Evolutionary conservation across 2,797 vertebrate genomes (phyloP), one percentile per base, ranked within the genome.

Genomic region (Danio choprae): DNA sequence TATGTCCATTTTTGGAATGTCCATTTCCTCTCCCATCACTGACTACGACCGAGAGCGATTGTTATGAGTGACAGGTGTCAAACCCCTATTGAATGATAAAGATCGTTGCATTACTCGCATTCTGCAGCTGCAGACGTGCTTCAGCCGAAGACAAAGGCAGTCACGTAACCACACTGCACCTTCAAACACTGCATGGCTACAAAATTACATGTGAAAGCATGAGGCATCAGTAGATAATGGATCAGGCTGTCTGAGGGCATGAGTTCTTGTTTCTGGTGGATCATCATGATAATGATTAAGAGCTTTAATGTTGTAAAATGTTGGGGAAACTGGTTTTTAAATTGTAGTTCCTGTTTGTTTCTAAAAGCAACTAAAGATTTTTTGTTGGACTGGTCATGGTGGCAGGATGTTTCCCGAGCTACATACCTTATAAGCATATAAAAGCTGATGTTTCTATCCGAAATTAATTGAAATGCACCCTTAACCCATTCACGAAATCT

Each of bases 61-160:
- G 71, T 74, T 79, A n/a, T 74, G 70, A 64, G 12, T 79, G 59
- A 46, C 77, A 74, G 64, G 50, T 75, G 76, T 74, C 72, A 62
- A 79, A 13, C 55, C 40, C n/a, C 53, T 48, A 4, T 63, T 55
- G 13, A 70, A 62, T 59, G 83, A 79, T 82, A 75, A 67, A 46
- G 67, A 84, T 84, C 71, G 16, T 22, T 67, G 58, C 72, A 79
- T 76, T 76, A 43, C 44, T 81, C 53, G 56, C 63, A 74, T 81
- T 73, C 71, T 77, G 38, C 56, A 65, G 62, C n/a, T n/a, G n/a
- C 40, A 55, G 18, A 43, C 36, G 18, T 48, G 51, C 67, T 20
- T 50, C 68, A 60, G 22, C 7, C 68, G 18, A 4, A 55, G 16
- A 55, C 71, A 72, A 60, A 75, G 41, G 20, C 58, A 56, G 60